Evolutionary conservation across 2,797 vertebrate species (phyloP).

Genomic region (Phoebastria nigripes): DNA sequence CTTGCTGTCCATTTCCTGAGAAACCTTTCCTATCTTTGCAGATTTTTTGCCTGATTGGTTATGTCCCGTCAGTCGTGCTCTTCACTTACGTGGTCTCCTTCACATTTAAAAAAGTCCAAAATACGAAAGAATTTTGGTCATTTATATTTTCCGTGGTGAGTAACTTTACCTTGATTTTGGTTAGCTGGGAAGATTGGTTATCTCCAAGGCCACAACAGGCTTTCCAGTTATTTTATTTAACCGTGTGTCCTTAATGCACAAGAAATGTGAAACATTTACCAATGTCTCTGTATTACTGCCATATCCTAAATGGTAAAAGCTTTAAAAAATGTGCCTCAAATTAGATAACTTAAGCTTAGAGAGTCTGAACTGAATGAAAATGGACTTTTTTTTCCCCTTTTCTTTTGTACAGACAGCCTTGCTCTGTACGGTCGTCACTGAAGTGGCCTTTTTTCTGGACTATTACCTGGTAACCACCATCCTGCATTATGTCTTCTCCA

Average conservation of each 20-base stretch:
- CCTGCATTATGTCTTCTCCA: constrained; percentile 75
- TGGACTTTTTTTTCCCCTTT: not conserved
- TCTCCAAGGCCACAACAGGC: not conserved
- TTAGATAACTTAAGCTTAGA: fast-evolving
- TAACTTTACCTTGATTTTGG: not conserved
- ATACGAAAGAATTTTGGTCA: constrained; percentile 93
- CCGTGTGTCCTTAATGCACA: not conserved
- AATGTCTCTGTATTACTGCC: not conserved
- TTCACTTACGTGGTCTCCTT: constrained; percentile 93
- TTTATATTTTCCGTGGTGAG: constrained; percentile 93
- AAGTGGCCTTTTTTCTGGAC: constrained; percentile 73
- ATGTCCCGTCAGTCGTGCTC: constrained; percentile 87
- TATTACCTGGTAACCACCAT: constrained; percentile 49
- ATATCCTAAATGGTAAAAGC: not conserved
- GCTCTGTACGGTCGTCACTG: constrained; percentile 71
- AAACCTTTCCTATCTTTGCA: constrained; percentile 53
- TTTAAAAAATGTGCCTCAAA: not conserved
- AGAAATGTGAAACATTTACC: not conserved
- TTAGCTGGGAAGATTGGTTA: not conserved
- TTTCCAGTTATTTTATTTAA: not conserved
- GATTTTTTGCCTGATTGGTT: constrained; percentile 89
- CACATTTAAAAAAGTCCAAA: constrained; percentile 87
- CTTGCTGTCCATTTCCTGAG: not conserved
- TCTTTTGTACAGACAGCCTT: constrained; percentile 65
- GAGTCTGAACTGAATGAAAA: not conserved